Conservation (phyloP, 2,797 vertebrate species). For the Mycteria americana region DNA sequence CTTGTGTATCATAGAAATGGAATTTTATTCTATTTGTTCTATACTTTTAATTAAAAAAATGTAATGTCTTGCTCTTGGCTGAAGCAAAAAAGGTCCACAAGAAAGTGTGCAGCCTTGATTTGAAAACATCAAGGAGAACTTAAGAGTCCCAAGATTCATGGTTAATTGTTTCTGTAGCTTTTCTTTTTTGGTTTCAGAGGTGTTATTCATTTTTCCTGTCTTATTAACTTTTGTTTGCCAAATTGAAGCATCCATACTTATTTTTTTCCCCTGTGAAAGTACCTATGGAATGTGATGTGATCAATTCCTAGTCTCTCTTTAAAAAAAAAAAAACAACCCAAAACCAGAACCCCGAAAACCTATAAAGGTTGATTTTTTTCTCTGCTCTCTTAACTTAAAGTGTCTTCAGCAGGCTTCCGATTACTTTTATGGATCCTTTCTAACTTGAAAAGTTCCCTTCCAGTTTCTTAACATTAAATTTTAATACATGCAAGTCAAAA, state of each 20-base stretch:
- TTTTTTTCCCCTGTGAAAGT: not conserved
- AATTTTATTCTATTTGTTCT: not conserved
- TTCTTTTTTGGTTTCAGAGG: not conserved
- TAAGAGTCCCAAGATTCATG: not conserved
- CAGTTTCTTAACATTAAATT: not conserved
- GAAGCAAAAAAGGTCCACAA: not conserved
- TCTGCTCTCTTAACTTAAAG: not conserved
- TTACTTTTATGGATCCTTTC: not conserved
- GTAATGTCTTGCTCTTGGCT: not conserved
- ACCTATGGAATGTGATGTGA: not conserved
- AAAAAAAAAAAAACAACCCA: too few relatives aligned
- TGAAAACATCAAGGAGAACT: not conserved
- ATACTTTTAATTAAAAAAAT: not conserved
- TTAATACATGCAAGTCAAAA: not conserved
- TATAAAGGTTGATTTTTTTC: not conserved
- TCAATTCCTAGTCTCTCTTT: not conserved
- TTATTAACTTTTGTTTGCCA: not conserved
- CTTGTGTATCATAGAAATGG: not conserved
- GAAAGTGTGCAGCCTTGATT: not conserved
- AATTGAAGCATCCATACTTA: not conserved
- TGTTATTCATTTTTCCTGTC: not conserved
- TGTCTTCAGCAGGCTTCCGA: not conserved
- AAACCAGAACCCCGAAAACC: not conserved
- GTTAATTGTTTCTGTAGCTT: not conserved
- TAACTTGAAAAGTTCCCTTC: not conserved